Evolutionary conservation across 2,113 vertebrate species (phyloP).

Genomic region (Eudyptes chrysolophus): DNA sequence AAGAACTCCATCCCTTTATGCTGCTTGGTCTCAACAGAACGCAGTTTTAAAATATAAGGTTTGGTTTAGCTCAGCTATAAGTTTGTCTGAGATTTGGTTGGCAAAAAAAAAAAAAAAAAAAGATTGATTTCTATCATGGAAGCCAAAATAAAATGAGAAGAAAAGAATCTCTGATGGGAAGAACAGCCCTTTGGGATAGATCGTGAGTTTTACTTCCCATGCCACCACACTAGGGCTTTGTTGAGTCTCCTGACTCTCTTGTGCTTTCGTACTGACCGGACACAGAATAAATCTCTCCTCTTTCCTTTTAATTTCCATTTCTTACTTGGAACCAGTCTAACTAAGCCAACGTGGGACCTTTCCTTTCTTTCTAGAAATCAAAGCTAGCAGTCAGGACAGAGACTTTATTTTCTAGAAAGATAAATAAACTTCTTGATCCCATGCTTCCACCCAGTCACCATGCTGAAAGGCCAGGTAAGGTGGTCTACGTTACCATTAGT

Average conservation of each 20-base stretch:
- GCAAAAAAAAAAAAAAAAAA: not conserved
- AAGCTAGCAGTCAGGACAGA: not conserved
- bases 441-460: not conserved
- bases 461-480: not conserved
- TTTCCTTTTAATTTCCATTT: not conserved
- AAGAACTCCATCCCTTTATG: not conserved
- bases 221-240: not conserved
- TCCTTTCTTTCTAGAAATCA: not conserved
- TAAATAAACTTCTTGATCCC: not conserved
- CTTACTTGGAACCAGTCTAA: not conserved
- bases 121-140: not conserved
- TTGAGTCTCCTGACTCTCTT: not conserved
- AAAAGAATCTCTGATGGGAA: not conserved
- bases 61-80: not conserved
- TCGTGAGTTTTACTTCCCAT: not conserved
- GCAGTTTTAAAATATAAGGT: not conserved
- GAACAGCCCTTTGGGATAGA: not conserved
- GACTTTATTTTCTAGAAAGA: not conserved
- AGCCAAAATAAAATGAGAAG: not conserved
- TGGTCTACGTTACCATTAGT: fast-evolving
- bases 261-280: not conserved
- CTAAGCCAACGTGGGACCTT: not conserved
- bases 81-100: not conserved
- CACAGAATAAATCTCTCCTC: not conserved
- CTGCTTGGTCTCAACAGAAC: not conserved